Evolutionary conservation across 2,113 vertebrate species (phyloP).

Genomic region (Cettia cetti): DNA sequence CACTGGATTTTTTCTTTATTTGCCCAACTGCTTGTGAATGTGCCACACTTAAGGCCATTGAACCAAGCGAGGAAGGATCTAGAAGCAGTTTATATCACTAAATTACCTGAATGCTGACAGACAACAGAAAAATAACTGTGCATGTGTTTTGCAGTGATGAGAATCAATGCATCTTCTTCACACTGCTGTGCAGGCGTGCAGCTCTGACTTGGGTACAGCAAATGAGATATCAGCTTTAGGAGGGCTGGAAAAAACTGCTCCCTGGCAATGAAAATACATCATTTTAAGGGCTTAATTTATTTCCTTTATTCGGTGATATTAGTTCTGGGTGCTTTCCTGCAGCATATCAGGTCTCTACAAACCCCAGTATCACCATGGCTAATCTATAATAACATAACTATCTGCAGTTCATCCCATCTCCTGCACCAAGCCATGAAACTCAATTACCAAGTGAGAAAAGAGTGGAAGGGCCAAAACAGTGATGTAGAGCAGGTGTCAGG

Average conservation of each 20-base stretch:
- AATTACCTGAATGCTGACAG: background rate
- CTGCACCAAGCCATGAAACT: conserved; percentile 38
- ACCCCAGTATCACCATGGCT: conserved; percentile 1
- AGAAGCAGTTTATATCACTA: background rate
- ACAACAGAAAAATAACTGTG: background rate
- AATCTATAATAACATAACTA: conserved; percentile 28
- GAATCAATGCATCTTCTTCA: background rate
- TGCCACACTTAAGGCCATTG: rapidly evolving
- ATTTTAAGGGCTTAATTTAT: conserved; percentile 33
- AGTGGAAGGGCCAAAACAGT: background rate
- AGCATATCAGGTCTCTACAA: background rate
- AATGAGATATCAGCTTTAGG: background rate
- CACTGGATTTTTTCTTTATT: background rate
- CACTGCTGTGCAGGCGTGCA: background rate
- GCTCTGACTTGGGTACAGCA: background rate
- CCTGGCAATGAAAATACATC: conserved; percentile 36
- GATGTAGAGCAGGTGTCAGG: background rate
- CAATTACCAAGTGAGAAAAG: conserved; percentile 30
- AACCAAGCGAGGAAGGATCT: background rate
- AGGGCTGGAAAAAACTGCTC: background rate
- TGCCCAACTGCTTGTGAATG: background rate
- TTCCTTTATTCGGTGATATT: conserved; percentile 11
- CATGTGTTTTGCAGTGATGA: background rate
- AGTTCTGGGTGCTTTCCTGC: conserved; percentile 19
- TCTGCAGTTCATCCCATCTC: background rate